phyloP scores from a whole-genome alignment of 37 sponge, comb jelly and placozoan species.

The Cladorhizidae sp. region DNA sequence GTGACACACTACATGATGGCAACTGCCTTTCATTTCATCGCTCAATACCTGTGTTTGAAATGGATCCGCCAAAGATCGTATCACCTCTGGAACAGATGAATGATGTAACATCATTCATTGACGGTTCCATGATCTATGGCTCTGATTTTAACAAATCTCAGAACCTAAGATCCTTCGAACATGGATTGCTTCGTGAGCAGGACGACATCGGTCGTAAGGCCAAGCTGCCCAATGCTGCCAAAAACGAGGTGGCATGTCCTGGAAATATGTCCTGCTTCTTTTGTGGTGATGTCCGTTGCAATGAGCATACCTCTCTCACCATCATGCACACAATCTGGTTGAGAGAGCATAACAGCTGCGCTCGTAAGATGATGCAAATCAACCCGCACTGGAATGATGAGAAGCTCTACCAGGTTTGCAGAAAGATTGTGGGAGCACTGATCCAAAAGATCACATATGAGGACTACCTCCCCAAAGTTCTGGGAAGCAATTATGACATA shows the following conservation, averaged over 20 bases:
- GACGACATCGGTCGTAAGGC: slow-evolving; percentile 15
- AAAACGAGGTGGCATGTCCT: slow-evolving; percentile 18
- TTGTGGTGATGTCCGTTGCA: slow-evolving; percentile 88
- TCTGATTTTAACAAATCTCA: slow-evolving; percentile 16
- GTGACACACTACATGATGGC: slow-evolving; percentile 38
- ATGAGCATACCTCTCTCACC: slow-evolving; percentile 86
- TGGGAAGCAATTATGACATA: background rate
- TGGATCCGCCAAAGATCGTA: slow-evolving; percentile 25
- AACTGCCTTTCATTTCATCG: slow-evolving; percentile 67
- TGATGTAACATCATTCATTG: slow-evolving; percentile 72
- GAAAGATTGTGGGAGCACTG: slow-evolving; percentile 81
- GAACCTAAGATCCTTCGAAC: slow-evolving; percentile 26
- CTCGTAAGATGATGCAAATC: slow-evolving; percentile 46
- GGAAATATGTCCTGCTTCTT: slow-evolving; percentile 69
- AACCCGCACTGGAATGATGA: slow-evolving; percentile 91
- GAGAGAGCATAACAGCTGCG: slow-evolving; percentile 95
- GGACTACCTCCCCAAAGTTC: slow-evolving; percentile 86
- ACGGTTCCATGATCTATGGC: slow-evolving; percentile 82
- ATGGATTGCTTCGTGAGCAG: slow-evolving; percentile 35
- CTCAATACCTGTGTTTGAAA: slow-evolving; percentile 42
- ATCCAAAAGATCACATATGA: slow-evolving; percentile 85
- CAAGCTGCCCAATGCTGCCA: slow-evolving; percentile 31
- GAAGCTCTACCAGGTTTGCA: slow-evolving; percentile 78
- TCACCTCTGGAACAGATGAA: slow-evolving; percentile 82
- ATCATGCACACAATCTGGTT: slow-evolving; percentile 98